Conservation (phyloP, 1,140 invertebrate genomes). For the Micrasema minimum region DNA sequence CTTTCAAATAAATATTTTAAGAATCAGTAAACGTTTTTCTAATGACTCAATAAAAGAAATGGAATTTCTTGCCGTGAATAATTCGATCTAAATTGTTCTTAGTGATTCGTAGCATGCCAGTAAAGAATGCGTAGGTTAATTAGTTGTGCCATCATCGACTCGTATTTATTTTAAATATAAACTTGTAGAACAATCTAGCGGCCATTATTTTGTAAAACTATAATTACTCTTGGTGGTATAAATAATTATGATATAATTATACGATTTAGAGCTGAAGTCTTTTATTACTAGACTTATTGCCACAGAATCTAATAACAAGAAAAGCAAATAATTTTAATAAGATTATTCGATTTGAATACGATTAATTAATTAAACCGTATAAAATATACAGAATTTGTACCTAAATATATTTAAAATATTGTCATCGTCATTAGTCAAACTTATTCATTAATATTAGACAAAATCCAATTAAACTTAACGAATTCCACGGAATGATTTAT, state of each 20-base stretch:
- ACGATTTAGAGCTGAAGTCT: background rate
- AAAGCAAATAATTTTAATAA: background rate
- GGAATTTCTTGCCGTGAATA: background rate
- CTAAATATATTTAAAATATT: too few species aligned
- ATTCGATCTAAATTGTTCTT: background rate
- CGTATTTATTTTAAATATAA: background rate
- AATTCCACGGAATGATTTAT: too few species aligned
- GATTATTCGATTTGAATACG: too few species aligned
- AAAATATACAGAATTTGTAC: too few species aligned
- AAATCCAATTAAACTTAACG: too few species aligned
- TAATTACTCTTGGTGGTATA: background rate
- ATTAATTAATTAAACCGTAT: too few species aligned
- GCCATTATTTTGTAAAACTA: background rate
- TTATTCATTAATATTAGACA: too few species aligned
- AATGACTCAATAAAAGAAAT: too few species aligned
- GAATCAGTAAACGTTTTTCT: too few species aligned
- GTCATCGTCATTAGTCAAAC: too few species aligned
- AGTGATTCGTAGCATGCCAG: background rate
- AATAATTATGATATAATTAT: background rate
- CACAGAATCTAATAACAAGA: background rate
- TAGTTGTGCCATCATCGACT: background rate
- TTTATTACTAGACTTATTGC: background rate
- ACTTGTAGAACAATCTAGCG: background rate
- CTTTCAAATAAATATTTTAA: too few species aligned
- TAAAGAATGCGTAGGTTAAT: background rate